Evolutionary conservation across 1,140 invertebrate genomes (phyloP), one percentile per base, ranked within the genome.

Genomic region (Euura saliciscinereae): DNA sequence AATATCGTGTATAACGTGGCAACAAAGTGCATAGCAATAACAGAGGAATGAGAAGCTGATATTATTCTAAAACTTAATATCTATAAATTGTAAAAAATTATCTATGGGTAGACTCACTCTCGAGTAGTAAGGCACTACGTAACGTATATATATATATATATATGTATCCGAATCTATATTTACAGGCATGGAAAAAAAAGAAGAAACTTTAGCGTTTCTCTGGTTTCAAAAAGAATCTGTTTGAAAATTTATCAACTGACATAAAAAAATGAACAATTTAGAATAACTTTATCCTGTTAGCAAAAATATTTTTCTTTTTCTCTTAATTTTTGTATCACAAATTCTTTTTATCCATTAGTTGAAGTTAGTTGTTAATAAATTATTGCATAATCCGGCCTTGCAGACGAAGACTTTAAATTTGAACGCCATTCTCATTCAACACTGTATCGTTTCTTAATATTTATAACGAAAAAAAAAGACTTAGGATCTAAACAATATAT

Each of bases 11-110:
- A 73, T 69, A 69, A 66, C 43, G 42, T 73, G 66, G 43, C n/a
- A 13, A 66, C 65, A 70, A 65, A 70, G 66, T 59, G 10, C 66
- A 51, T 44, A 44, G 43, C 66, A 67, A 67, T 66, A 74, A 70
- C 71, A 46, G 70, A 76, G 80, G 80, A 81, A 81, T 81, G 80
- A 69, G 74, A 75, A 73, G 73, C 75, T 75, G 78, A 73, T 73
- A 10, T 65, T 59, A 71, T 71, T 44, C 64, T 45, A 10, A 70
- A 45, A 59, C 51, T 59, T 59, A 59, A 59, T 59, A 59, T 4
- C 13, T 6, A 59, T 6, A 59, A 6, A 59, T 59, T 59, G 66
- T 67, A 67, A 67, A 28, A 67, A 10, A 67, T 67, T 3, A 42
- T 5, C 8, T 13, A 67, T 67, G 28, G 1, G 28, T 28, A 28